A percentile compares a stretch with the other conserved stretches of the same genome.
These are phyloP conservation scores for Parascotia fuliginaria DNA, from an alignment of 2,888 invertebrate species.

Conservation along the genomic window DNA sequence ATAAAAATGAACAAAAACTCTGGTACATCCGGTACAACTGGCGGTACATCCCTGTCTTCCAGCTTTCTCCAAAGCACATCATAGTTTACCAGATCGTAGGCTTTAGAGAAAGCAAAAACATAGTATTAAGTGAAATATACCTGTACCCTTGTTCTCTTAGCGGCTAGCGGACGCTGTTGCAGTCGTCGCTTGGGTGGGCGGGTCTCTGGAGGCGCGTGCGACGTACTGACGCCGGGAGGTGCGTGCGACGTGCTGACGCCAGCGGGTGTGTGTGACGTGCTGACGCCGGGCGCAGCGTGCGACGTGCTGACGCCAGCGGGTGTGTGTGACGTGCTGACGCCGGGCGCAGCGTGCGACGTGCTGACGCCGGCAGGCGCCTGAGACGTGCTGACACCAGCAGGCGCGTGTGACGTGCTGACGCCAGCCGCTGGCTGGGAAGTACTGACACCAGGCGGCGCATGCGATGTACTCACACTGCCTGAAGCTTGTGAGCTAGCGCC, in stretches of 20 bases:
- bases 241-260: conserved; percentile 58
- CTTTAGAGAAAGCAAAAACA: not conserved
- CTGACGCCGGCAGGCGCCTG: conserved; percentile 57
- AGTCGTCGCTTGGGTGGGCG: conserved; percentile 73
- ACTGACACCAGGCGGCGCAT: conserved; percentile 49
- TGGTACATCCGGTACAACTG: no score
- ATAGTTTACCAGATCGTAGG: no score
- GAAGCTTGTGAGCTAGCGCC: conserved; percentile 55
- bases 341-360: conserved; percentile 53
- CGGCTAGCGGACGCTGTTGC: conserved; percentile 73
- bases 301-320: conserved; percentile 57
- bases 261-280: conserved; percentile 52
- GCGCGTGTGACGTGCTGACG: conserved; percentile 48
- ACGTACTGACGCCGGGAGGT: conserved; percentile 50
- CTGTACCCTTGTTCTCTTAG: conserved; percentile 84
- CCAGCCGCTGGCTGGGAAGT: conserved; percentile 57
- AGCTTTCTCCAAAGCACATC: no score
- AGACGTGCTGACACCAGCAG: conserved; percentile 57
- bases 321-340: conserved; percentile 55
- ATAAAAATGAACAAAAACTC: no score
- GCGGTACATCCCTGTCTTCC: no score
- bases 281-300: conserved; percentile 48
- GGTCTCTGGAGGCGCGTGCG: conserved; percentile 59
- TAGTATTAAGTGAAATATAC: conserved; percentile 47
- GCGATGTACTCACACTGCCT: conserved; percentile 56